phyloP scores from a whole-genome alignment of 2,797 vertebrate genomes.

The Xiphorhynchus erythropygius region DNA sequence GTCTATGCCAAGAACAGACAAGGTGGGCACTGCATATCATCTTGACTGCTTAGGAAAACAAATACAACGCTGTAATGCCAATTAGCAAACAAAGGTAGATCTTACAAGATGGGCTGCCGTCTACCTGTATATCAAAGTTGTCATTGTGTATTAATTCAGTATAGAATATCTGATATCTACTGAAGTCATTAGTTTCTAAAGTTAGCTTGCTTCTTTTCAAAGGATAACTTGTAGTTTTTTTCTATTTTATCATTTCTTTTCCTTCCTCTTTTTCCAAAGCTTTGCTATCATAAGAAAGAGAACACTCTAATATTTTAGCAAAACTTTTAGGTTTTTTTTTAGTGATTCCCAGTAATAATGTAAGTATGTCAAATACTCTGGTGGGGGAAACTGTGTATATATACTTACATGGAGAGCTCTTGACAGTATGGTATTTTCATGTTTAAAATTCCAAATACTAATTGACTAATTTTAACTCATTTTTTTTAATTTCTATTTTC shows the following conservation, averaged over 20 bases:
- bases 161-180: not conserved
- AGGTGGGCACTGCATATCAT: not conserved
- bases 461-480: not conserved
- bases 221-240: not conserved
- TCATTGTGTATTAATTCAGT: not conserved
- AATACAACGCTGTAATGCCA: not conserved
- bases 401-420: not conserved
- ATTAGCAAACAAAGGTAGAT: not conserved
- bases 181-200: not conserved
- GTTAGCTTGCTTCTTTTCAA: not conserved
- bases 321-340: not conserved
- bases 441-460: not conserved
- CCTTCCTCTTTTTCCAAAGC: not conserved
- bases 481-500: not conserved
- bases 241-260: not conserved
- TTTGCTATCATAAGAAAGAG: not conserved
- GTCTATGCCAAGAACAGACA: not conserved
- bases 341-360: not conserved
- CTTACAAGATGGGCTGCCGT: not conserved
- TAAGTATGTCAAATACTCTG: not conserved
- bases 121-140: not conserved
- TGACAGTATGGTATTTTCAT: not conserved
- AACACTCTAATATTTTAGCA: not conserved
- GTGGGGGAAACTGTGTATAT: not conserved
- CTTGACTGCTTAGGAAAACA: not conserved